Evolutionary conservation across 2,888 invertebrate genomes (phyloP).

Genomic region (Platypus cylindrus): DNA sequence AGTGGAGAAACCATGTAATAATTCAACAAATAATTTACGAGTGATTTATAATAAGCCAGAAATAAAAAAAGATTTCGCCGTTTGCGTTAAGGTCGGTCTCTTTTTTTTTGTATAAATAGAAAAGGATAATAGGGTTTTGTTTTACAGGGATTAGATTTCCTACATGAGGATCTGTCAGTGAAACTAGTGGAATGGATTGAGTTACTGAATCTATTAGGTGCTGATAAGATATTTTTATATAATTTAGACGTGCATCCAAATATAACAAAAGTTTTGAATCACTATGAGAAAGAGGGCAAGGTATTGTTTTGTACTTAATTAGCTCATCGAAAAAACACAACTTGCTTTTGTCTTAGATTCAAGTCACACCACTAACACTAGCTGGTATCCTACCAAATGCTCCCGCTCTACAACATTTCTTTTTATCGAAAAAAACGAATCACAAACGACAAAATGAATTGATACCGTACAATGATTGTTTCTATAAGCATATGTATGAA

Average conservation of each 20-base stretch:
- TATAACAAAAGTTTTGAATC: conserved; percentile 65
- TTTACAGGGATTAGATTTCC: conserved; percentile 65
- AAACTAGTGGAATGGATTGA: conserved; percentile 92
- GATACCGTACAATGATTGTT: conserved; percentile 92
- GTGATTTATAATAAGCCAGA: conserved; percentile 69
- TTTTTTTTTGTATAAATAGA: neutral
- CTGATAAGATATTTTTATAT: conserved; percentile 85
- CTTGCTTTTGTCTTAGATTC: conserved; percentile 34
- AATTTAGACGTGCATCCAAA: conserved; percentile 85
- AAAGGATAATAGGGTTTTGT: neutral
- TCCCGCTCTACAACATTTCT: conserved; percentile 78
- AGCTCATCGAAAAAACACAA: neutral
- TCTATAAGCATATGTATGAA: conserved; percentile 82
- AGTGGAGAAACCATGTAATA: conserved; percentile 75
- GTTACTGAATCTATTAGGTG: conserved; percentile 70
- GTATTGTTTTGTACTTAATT: conserved; percentile 12
- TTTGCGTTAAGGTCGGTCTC: conserved; percentile 60
- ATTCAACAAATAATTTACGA: conserved; percentile 70
- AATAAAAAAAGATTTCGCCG: conserved; percentile 69
- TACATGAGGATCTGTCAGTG: conserved; percentile 81
- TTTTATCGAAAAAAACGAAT: conserved; percentile 79
- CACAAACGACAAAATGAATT: conserved; percentile 91
- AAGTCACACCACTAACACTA: conserved; percentile 56
- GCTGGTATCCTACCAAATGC: conserved; percentile 73
- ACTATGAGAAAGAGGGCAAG: conserved; percentile 41